A percentile compares a stretch with the other conserved stretches of the same genome.
phyloP scores from a whole-genome alignment of 2,888 invertebrate genomes.

The Phragmatobia fuliginosa region DNA sequence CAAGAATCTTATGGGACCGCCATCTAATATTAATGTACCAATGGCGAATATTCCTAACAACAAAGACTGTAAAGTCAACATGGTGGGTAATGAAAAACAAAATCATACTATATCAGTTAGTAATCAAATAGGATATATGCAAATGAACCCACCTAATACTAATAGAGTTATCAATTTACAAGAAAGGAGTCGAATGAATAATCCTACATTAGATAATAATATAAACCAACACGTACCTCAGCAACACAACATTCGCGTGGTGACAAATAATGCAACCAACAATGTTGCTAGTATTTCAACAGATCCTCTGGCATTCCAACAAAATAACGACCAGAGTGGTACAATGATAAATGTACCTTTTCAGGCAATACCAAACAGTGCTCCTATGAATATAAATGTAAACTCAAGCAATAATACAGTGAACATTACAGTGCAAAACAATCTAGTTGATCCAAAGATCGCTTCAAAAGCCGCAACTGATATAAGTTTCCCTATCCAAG shows the following conservation, averaged over 20 bases:
- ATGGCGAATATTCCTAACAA: constrained; percentile 70
- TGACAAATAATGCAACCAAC: constrained; percentile 74
- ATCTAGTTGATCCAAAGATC: constrained; percentile 82
- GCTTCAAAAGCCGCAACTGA: constrained; percentile 79
- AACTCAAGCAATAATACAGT: constrained; percentile 84
- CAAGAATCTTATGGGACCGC: constrained; percentile 79
- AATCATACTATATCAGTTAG: constrained; percentile 78
- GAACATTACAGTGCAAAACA: constrained; percentile 83
- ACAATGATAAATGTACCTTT: constrained; percentile 85
- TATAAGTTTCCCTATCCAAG: constrained; percentile 78
- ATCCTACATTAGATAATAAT: constrained; percentile 71
- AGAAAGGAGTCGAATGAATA: constrained; percentile 76
- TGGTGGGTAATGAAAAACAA: constrained; percentile 74
- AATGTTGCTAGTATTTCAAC: constrained; percentile 69
- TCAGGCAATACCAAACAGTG: constrained; percentile 83
- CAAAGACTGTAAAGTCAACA: constrained; percentile 78
- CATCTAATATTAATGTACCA: constrained; percentile 64
- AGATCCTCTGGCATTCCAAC: constrained; percentile 78
- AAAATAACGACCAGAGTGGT: constrained; percentile 74
- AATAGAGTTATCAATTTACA: constrained; percentile 81
- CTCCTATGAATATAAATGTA: constrained; percentile 84
- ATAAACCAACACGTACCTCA: constrained; percentile 78
- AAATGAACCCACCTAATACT: constrained; percentile 80
- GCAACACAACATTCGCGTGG: constrained; percentile 82
- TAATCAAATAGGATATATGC: constrained; percentile 81